Evolutionary conservation across 2,888 invertebrate species (phyloP).

Genomic region (Nycteola revayana): DNA sequence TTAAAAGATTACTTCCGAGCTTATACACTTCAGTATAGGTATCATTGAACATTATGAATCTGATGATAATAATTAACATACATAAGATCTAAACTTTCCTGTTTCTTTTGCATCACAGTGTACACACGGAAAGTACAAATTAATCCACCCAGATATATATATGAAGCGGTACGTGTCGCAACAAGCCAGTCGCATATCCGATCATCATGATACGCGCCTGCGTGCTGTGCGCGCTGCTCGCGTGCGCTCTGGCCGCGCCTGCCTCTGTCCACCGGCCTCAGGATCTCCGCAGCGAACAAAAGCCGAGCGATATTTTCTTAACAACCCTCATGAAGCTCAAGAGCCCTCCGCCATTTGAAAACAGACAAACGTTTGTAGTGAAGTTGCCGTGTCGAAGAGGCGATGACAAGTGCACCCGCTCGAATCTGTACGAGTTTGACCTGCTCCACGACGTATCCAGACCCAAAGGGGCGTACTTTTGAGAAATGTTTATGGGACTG

Average conservation of each 20-base stretch:
- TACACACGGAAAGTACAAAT: conserved; percentile 26
- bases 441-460: conserved; percentile 21
- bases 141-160: conserved; percentile 12
- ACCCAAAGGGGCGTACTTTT: conserved; percentile 19
- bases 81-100: conserved; percentile 6
- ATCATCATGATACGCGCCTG: conserved; percentile 16
- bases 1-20: too few species aligned
- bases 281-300: not conserved
- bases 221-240: conserved; percentile 13
- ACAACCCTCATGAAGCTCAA: conserved; percentile 6
- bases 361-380: conserved; percentile 26
- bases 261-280: too few species aligned
- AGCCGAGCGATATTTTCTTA: not conserved
- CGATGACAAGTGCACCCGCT: conserved; percentile 15
- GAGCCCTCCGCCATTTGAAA: conserved; percentile 3
- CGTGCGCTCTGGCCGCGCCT: conserved; percentile 9
- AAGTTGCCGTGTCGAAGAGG: conserved; percentile 22
- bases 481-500: too few species aligned
- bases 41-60: too few species aligned
- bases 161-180: conserved; percentile 6
- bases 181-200: conserved; percentile 15
- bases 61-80: too few species aligned
- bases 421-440: conserved; percentile 35
- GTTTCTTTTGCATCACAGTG: conserved; percentile 18
- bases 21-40: too few species aligned